Evolutionary conservation across 2,797 vertebrate genomes (phyloP).

Genomic region (Choloepus didactylus): DNA sequence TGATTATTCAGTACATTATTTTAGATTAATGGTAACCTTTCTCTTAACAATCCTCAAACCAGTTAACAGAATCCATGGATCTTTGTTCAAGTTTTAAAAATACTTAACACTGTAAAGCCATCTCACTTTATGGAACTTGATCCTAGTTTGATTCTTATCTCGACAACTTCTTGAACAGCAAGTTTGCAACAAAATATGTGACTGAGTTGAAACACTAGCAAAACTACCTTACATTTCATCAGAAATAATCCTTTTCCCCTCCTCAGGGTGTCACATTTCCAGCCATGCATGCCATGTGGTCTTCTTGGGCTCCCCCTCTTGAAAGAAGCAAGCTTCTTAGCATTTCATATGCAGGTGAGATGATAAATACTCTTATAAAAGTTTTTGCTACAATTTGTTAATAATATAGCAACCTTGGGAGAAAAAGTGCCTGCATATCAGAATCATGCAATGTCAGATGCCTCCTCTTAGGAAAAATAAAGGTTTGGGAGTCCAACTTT

Average conservation of each 20-base stretch:
- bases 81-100: conserved; percentile 44
- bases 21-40: conserved; percentile 14
- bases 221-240: conserved; percentile 63
- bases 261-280: conserved; percentile 96
- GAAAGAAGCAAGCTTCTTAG: conserved; percentile 97
- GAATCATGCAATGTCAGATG: not conserved
- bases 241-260: conserved; percentile 72
- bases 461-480: not conserved
- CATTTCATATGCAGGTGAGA: conserved; percentile 95
- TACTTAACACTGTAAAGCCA: not conserved
- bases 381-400: not conserved
- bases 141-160: conserved; percentile 25
- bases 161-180: not conserved
- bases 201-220: conserved; percentile 7
- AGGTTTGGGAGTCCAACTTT: not conserved
- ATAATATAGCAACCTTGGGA: not conserved
- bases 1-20: not conserved
- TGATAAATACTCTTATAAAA: conserved; percentile 46
- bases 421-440: not conserved
- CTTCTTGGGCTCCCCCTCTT: conserved; percentile 96
- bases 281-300: conserved; percentile 99
- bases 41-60: not conserved
- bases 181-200: conserved; percentile 28
- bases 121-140: not conserved
- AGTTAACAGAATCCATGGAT: not conserved